Base-by-base conservation (phyloP, 2,113 vertebrate genomes). In the Caretta caretta region DNA sequence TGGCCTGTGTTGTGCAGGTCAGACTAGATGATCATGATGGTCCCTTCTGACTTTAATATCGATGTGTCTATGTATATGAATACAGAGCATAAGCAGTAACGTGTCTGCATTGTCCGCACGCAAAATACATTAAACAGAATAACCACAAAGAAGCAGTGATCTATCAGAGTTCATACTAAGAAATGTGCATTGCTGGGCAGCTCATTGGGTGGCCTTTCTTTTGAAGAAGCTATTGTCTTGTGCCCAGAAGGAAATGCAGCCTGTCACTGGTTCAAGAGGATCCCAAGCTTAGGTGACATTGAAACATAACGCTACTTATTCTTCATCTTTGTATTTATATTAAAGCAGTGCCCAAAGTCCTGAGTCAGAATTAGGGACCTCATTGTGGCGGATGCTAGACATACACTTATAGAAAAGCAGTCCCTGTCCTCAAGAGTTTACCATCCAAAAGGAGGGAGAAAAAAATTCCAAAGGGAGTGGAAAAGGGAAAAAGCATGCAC, bases 141-240 rank as follows among this genome's bases (percentile, higher is more conserved):
- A 88, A 65, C 22, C 76, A 88, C 69, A 53, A 92, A 29, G 42
- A 24, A 42, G 56, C 27, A 79, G 53, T 56, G 76, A 46, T 87
- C 95, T 87, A 88, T 92, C 90, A 93, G 85, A 94, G 81, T 56
- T 53, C 80, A 80, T 84, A 20, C 51, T 79, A 86, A 89, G 56
- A 82, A 79, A 93, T 50, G 46, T 2, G 19, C 35, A 19, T 87
- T 7, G 14, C 57, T 31, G 46, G 19, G 65, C 10, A 56, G 1
- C 16, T 84, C 46, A 80, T n/a, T 48, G 78, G 81, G 86, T 42
- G 50, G 62, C 53, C 72, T 56, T 38, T 65, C 46, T 50, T 91
- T 84, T 65, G 79, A 91, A 78, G 49, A 91, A 27, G 50, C 80
- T 86, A 78, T 80, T 57, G 46, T 49, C 82, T 51, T 84, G 29